Conservation (phyloP, 2,888 invertebrate species). For the Hirtodrosophila confusa region DNA sequence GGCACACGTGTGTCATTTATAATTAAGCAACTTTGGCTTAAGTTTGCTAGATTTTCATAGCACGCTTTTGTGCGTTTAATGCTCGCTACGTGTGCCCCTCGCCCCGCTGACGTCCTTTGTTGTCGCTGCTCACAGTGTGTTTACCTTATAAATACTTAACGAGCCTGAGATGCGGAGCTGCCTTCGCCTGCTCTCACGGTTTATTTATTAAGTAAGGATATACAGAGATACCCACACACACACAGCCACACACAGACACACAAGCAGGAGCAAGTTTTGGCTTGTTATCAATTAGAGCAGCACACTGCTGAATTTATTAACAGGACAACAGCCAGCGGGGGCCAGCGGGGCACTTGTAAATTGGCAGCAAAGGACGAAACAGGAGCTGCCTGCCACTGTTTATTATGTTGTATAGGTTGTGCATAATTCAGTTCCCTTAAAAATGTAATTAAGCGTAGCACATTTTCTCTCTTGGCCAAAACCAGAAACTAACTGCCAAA, state of each 20-base stretch:
- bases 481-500: conserved; percentile 25
- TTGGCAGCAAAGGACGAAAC: conserved; percentile 35
- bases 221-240: conserved; percentile 42
- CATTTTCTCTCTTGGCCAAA: conserved; percentile 9
- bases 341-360: conserved; percentile 54
- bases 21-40: conserved; percentile 75
- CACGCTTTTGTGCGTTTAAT: conserved; percentile 72
- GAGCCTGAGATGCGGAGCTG: conserved; percentile 55
- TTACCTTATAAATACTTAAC: conserved; percentile 78
- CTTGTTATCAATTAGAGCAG: conserved; percentile 77
- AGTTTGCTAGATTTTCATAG: conserved; percentile 64
- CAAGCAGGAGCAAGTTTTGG: conserved; percentile 50
- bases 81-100: conserved; percentile 55
- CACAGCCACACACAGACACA: conserved; percentile 42
- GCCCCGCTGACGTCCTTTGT: conserved; percentile 16
- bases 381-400: conserved; percentile 50
- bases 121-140: conserved; percentile 43
- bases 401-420: conserved; percentile 71
- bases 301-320: conserved; percentile 69
- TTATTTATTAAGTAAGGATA: conserved; percentile 77
- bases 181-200: conserved; percentile 50
- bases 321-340: conserved; percentile 52
- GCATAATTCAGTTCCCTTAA: conserved; percentile 72
- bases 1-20: conserved; percentile 78
- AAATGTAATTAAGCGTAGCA: conserved; percentile 74